Percentiles rank a stretch among this genome's conserved stretches.
Conservation (phyloP, 2,888 invertebrate species). For the Octonoba sinensis region DNA sequence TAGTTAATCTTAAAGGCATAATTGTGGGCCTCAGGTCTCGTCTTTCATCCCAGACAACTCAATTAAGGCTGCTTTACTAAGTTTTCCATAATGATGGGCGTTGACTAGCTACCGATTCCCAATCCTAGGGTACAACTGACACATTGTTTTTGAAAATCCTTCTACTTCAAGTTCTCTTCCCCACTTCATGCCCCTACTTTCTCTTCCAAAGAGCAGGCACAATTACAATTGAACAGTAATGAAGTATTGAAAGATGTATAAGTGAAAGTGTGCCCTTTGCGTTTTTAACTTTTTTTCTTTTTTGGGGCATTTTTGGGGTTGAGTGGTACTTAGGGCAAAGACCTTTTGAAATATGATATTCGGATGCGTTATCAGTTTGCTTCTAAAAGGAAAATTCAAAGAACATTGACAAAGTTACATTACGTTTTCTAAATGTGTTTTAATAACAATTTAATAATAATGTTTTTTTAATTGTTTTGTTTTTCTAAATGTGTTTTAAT, state of each 20-base stretch:
- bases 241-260: slow-evolving; percentile 9
- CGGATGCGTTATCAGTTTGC: background rate
- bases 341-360: slow-evolving; percentile 9
- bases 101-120: slow-evolving; percentile 37
- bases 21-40: slow-evolving; percentile 38
- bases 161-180: background rate
- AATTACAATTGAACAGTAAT: slow-evolving; percentile 38
- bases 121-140: slow-evolving; percentile 24
- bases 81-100: slow-evolving; percentile 41
- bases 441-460: background rate
- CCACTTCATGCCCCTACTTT: background rate
- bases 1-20: slow-evolving; percentile 18
- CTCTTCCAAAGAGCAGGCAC: slow-evolving; percentile 2
- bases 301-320: slow-evolving; percentile 4
- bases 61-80: slow-evolving; percentile 42
- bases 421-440: background rate
- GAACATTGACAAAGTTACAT: background rate
- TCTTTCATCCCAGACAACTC: slow-evolving; percentile 52
- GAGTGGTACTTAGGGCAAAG: slow-evolving; percentile 31
- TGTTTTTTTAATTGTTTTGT: too few relatives aligned
- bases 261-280: slow-evolving; percentile 48
- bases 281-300: background rate
- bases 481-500: too few relatives aligned
- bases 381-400: background rate
- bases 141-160: slow-evolving; percentile 21